These are phyloP conservation scores for Zophobas atratus DNA, from an alignment of 1,140 invertebrate species.

Conservation along the genomic window DNA sequence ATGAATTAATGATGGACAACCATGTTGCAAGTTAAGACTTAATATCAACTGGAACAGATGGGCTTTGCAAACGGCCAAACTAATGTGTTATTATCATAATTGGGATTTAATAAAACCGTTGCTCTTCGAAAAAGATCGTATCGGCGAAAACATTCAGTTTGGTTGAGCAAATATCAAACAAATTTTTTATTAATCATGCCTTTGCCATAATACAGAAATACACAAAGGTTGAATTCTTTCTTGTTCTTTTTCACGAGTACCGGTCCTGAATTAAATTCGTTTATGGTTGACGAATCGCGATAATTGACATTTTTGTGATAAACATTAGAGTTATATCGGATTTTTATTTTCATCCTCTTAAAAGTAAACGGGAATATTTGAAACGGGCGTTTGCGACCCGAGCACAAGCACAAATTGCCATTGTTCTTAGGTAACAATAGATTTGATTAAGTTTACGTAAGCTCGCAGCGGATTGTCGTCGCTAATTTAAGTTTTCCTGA, in stretches of 20 bases:
- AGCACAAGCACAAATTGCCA: too few species aligned
- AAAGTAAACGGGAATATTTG: not conserved
- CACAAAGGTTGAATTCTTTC: constrained; percentile 19
- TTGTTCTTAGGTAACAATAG: too few species aligned
- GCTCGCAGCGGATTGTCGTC: not conserved
- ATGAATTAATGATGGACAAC: constrained; percentile 51
- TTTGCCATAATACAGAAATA: constrained; percentile 22
- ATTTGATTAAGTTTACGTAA: too few species aligned
- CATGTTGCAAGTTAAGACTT: constrained; percentile 2
- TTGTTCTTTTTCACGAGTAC: constrained; percentile 3
- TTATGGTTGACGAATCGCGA: constrained; percentile 28
- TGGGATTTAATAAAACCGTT: constrained; percentile 22
- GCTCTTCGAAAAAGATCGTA: constrained; percentile 15
- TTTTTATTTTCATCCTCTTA: constrained; percentile 14
- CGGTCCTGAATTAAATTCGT: constrained; percentile 22
- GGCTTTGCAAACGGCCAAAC: constrained; percentile 1
- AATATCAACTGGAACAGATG: constrained; percentile 15
- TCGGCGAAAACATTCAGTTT: constrained; percentile 26
- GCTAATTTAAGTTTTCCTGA: not conserved
- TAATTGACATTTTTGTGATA: constrained; percentile 34
- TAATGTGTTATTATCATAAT: constrained; percentile 44
- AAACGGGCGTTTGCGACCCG: too few species aligned
- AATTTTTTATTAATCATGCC: constrained; percentile 27
- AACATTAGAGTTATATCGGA: constrained; percentile 3
- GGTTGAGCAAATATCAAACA: constrained; percentile 27